Evolutionary conservation across 64 coral and sea anemone genomes (phyloP).

Genomic region (Stylophora pistillata): DNA sequence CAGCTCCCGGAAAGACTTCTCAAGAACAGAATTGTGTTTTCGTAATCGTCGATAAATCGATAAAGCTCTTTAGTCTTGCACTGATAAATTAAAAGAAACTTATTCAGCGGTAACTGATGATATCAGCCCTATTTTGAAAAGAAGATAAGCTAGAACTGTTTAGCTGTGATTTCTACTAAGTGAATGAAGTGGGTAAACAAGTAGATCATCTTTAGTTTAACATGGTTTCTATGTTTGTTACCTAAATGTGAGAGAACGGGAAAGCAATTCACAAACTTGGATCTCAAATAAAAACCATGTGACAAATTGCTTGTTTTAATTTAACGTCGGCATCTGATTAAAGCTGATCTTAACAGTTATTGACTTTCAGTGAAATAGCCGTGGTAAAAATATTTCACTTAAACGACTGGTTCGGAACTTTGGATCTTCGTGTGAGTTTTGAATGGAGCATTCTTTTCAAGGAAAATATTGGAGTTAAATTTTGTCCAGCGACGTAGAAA

Average conservation of each 20-base stretch:
- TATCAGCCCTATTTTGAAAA: neutral
- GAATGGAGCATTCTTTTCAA: neutral
- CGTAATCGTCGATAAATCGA: conserved; percentile 3
- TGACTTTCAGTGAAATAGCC: neutral
- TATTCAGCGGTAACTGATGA: conserved; percentile 10
- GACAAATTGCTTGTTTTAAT: neutral
- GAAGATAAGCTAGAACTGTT: neutral
- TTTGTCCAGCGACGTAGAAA: too few species aligned
- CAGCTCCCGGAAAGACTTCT: neutral
- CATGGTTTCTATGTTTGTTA: neutral
- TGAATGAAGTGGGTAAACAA: neutral
- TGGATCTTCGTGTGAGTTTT: neutral
- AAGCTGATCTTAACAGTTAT: neutral
- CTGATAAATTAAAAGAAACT: conserved; percentile 24
- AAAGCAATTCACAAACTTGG: neutral
- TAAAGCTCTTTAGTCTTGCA: conserved; percentile 27
- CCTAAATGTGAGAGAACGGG: neutral
- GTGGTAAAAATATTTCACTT: neutral
- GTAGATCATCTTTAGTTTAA: neutral
- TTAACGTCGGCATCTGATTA: neutral
- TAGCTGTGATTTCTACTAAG: neutral
- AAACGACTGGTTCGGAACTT: neutral
- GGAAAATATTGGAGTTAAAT: neutral
- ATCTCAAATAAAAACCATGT: conserved; percentile 26
- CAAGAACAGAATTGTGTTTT: neutral